A percentile compares a stretch with the other conserved stretches of the same genome.
Evolutionary conservation across 2,113 vertebrate species (phyloP).

Genomic region (Tyrannus savana): DNA sequence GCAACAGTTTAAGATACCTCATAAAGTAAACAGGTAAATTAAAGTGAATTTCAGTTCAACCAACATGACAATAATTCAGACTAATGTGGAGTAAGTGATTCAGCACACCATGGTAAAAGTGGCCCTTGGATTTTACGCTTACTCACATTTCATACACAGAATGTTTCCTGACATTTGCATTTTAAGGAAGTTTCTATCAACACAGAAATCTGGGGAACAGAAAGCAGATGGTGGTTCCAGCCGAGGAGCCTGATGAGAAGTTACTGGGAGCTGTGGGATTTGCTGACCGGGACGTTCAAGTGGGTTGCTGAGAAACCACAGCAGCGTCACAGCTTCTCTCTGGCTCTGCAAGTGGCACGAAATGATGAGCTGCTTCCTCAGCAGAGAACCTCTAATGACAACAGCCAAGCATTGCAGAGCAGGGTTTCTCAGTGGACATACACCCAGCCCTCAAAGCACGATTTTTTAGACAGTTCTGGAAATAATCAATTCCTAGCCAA

Average conservation of each 20-base stretch:
- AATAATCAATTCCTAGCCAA: not conserved
- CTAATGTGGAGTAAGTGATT: not conserved
- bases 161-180: not conserved
- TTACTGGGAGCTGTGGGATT: not conserved
- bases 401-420: not conserved
- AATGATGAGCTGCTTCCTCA: not conserved
- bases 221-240: constrained; percentile 2
- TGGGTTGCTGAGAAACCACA: not conserved
- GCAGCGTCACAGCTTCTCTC: accelerated
- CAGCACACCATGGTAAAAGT: not conserved
- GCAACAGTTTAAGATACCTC: not conserved
- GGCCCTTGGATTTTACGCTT: not conserved
- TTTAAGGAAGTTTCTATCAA: not conserved
- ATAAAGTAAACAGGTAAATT: not conserved
- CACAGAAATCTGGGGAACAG: not conserved
- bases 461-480: not conserved
- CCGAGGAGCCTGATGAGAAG: not conserved
- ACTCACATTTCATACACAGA: not conserved
- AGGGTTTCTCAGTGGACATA: not conserved
- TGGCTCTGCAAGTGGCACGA: accelerated
- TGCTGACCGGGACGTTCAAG: not conserved
- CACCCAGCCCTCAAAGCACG: accelerated
- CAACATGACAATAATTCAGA: not conserved
- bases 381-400: accelerated
- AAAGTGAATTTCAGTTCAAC: not conserved